Base-by-base conservation (phyloP, 1,140 invertebrate species). In the Drosophila prosaltans region DNA sequence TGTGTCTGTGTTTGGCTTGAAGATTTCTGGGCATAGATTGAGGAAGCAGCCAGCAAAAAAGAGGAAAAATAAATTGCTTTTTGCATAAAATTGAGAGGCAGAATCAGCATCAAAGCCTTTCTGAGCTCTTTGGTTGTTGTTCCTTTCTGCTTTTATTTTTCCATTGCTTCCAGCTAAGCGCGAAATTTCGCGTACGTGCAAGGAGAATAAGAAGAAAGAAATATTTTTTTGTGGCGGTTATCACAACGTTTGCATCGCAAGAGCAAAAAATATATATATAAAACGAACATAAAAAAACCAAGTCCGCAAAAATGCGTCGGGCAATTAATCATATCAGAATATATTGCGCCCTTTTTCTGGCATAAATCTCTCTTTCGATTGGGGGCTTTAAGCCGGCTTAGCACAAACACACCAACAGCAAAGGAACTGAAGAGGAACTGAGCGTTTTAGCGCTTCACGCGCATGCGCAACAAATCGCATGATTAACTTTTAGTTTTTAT, bases 401-500 rank as follows among this genome's bases (percentile, higher is more conserved):
- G 61, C 45, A 24, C 3, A 26, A 26, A 51, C 16, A 48, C 21
- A 26, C 21, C 26, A 21, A 11, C 5, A 21, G 28, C 5, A 10
- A 28, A 51, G 62, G 43, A 21, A 43, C 26, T 40, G 32, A 36
- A 43, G 26, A 54, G 55, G 43, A 63, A 64, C 32, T 48, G 41
- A 21, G 63, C 63, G 78, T 61, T 69, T 78, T 64, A 74, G 65
- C 67, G 72, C 68, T 84, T 83, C 61, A 80, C 78, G 83, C 83
- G 86, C 88, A 91, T 91, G 88, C 88, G 83, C 83, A 91, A 91
- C 88, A 72, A 91, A 91, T 91, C 89, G 83, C 88, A 88, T 91
- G 89, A 91, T 91, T 91, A 90, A 80, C 73, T 88, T 88, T 77
- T 71, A 26, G 45, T 65, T 40, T 45, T 54, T 9, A 16, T 36